Base-by-base conservation (phyloP, 1,140 invertebrate species). In the Manduca sexta region DNA sequence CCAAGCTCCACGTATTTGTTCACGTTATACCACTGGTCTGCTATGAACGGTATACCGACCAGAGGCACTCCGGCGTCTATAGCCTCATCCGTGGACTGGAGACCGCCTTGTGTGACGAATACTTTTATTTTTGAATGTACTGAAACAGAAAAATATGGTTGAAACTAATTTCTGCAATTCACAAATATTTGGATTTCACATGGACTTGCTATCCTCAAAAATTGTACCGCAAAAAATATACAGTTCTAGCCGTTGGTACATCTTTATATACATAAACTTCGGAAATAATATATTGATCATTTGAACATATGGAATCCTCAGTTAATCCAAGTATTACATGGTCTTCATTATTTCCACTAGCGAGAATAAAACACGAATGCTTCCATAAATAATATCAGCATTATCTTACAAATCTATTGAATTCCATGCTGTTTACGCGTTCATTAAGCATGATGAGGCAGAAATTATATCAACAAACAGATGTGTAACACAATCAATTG, bases 51-150 rank as follows among this genome's bases (percentile, higher is more conserved):
- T 33, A 84, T 69, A 1, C 75, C 83, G 2, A 92, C 52, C 7
- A 91, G 42, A 0, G 90, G 90, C 2, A 90, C 86, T 8, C 83
- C 87, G 50, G 81, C 69, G 45, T 84, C 80, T 4, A 89, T 75
- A 0, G 88, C 86, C 63, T 91, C 90, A 39, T 88, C 86, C 11
- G 86, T 75, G 12, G 90, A 89, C 40, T 89, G 84, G 33, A 86
- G 70, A 12, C 90, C 90, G 43, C 89, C 89, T 58, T 91, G 90
- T n/a, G 86, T 89, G 10, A 91, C 84, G 51, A 91, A 91, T 1
- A 88, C 45, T 56, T 83, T 79, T 7, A 87, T 49, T 34, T 89
- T 88, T 13, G 77, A 70, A 68, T 91, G 89, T 26, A 62, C 88
- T 89, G 43, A 13, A 54, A 66, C 49, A 10, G 17, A 11, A 40